Evolutionary conservation across 2,113 vertebrate species (phyloP), one percentile per base, ranked within the genome.

Genomic region (Ardeotis arabs): DNA sequence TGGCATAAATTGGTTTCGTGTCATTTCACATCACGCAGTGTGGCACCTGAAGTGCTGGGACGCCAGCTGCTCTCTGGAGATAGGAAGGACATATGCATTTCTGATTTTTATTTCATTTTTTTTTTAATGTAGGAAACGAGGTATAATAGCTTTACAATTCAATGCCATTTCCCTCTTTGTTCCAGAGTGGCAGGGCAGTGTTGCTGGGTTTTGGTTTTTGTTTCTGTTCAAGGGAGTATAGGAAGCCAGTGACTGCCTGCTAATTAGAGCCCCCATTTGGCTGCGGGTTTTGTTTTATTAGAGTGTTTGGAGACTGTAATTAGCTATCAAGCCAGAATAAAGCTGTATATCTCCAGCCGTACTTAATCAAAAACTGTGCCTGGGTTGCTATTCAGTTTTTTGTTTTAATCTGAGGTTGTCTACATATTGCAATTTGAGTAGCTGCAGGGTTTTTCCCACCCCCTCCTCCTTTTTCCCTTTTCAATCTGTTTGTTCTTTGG

Each of bases 251-350:
- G 91, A 53, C 23, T 78, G 47, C 50, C 90, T 29, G 17, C 60
- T 91, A 84, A 83, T 84, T 90, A 93, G 76, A 93, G 93, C 45
- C 76, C 67, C 81, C 47, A 6, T 85, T 91, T 78, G 95, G 66
- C 85, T 75, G 59, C 60, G 4, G 50, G 67, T 16, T 87, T 75
- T 78, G 60, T 83, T 86, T 81, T 76, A 28, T 91, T 59, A 78
- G 69, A 21, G 55, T 73, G 37, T 76, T 55, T 86, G 77, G 66
- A 75, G 41, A 87, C 68, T 53, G 81, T 73, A 91, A 96, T 94
- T 89, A 95, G 21, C 50, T 50, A 72, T 73, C 14, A 31, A 63
- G 28, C 60, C 47, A 92, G 90, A 94, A 82, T 27, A 82, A 82
- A 78, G n/a, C 73, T 19, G 35, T 64, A 5, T 10, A 52, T 62